phyloP scores from a whole-genome alignment of 2,888 invertebrate genomes.

The Epirrhoe alternata region DNA sequence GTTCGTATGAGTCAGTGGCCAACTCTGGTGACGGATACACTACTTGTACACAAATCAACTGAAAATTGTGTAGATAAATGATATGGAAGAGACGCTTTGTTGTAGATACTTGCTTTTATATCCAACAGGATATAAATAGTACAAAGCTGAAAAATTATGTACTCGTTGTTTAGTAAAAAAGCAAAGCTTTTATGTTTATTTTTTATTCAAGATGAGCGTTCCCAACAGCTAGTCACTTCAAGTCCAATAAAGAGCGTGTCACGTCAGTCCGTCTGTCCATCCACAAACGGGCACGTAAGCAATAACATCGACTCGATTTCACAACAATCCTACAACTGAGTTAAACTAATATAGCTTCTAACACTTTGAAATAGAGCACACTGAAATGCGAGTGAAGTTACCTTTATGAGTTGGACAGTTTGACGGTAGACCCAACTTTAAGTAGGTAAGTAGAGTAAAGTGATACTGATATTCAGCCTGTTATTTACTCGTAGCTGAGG shows the following conservation, averaged over 20 bases:
- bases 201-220: conserved; percentile 23
- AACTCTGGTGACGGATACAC: too few species aligned
- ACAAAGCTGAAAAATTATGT: neutral
- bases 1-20: too few species aligned
- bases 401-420: conserved; percentile 76
- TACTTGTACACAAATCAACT: too few species aligned
- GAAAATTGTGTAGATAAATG: too few species aligned
- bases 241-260: conserved; percentile 66
- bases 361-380: conserved; percentile 18
- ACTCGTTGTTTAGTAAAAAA: neutral
- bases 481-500: conserved; percentile 37
- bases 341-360: conserved; percentile 42
- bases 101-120: too few species aligned
- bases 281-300: conserved; percentile 63
- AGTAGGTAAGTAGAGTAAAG: conserved; percentile 61
- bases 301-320: conserved; percentile 60
- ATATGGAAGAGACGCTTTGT: too few species aligned
- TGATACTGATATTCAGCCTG: conserved; percentile 56
- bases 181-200: conserved; percentile 2
- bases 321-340: conserved; percentile 35
- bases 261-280: conserved; percentile 55
- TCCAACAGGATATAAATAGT: neutral
- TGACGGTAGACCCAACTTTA: conserved; percentile 65
- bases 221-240: conserved; percentile 41
- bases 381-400: conserved; percentile 40